Percentiles rank a stretch among this genome's conserved stretches.
Conservation (phyloP, 2,113 vertebrate species). For the Pipra filicauda region DNA sequence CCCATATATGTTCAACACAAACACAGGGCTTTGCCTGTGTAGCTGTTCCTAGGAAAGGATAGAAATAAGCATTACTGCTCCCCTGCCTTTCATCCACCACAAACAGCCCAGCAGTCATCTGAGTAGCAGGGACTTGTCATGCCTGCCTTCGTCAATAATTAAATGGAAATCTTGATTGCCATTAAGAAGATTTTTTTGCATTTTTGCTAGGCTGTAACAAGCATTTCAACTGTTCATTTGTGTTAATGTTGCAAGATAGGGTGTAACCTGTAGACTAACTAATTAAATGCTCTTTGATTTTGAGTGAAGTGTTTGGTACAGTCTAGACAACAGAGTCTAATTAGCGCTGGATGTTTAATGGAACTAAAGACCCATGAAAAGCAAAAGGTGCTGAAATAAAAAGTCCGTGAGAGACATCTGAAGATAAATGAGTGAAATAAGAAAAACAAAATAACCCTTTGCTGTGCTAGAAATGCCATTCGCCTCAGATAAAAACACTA, state of each 20-base stretch:
- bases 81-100: neutral
- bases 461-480: neutral
- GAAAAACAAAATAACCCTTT: constrained; percentile 7
- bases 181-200: neutral
- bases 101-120: neutral
- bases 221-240: constrained; percentile 53
- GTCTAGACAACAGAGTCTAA: constrained; percentile 64
- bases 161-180: constrained; percentile 14
- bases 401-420: neutral
- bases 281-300: constrained; percentile 73
- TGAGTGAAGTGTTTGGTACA: constrained; percentile 65
- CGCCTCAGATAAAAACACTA: neutral
- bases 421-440: constrained; percentile 19
- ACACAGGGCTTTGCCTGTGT: accelerated
- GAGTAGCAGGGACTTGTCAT: neutral
- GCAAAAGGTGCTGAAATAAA: constrained; percentile 52
- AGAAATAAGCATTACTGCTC: neutral
- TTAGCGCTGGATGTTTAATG: constrained; percentile 66
- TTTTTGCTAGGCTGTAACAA: neutral
- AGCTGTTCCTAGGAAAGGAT: neutral
- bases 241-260: constrained; percentile 43
- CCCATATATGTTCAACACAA: accelerated
- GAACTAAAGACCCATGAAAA: constrained; percentile 59
- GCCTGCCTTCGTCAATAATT: neutral
- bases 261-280: constrained; percentile 56